A percentile compares a stretch with the other conserved stretches of the same genome.
Conservation (phyloP, 2,888 invertebrate species). For the Altica lythri region DNA sequence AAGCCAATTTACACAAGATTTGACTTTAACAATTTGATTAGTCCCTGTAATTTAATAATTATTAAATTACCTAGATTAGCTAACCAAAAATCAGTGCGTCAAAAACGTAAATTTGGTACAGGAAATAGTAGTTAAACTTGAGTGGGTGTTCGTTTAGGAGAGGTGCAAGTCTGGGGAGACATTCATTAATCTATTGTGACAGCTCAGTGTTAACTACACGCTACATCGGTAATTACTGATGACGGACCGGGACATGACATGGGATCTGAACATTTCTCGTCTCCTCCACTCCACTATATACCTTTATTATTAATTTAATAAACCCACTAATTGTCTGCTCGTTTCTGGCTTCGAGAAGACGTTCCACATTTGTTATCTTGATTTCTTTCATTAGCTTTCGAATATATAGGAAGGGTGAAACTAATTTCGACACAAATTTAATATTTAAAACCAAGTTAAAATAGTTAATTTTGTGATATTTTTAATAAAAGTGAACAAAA, state of each 20-base stretch:
- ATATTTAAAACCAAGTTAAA: too few species aligned
- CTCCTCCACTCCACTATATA: slow-evolving; percentile 21
- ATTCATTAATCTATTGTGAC: slow-evolving; percentile 60
- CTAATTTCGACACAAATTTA: too few species aligned
- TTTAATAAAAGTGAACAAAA: too few species aligned
- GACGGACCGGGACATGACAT: slow-evolving; percentile 51
- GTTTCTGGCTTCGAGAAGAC: slow-evolving; percentile 6
- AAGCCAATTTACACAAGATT: too few species aligned
- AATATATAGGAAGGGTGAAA: slow-evolving; percentile 3
- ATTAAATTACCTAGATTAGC: too few species aligned
- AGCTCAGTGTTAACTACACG: slow-evolving; percentile 59
- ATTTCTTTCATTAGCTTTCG: slow-evolving; percentile 23
- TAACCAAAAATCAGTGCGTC: neutral
- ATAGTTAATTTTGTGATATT: too few species aligned
- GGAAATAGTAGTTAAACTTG: slow-evolving; percentile 17
- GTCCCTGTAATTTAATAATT: too few species aligned
- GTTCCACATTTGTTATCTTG: slow-evolving; percentile 23
- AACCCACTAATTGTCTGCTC: slow-evolving; percentile 35
- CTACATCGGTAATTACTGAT: slow-evolving; percentile 58
- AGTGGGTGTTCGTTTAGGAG: slow-evolving; percentile 34
- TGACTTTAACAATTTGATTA: too few species aligned
- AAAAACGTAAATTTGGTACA: slow-evolving; percentile 13
- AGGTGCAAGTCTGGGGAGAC: slow-evolving; percentile 53
- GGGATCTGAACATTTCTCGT: slow-evolving; percentile 35
- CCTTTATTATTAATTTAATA: slow-evolving; percentile 35